Base-by-base conservation (phyloP, 1,140 invertebrate species). In the Hylaeus anthracinus region DNA sequence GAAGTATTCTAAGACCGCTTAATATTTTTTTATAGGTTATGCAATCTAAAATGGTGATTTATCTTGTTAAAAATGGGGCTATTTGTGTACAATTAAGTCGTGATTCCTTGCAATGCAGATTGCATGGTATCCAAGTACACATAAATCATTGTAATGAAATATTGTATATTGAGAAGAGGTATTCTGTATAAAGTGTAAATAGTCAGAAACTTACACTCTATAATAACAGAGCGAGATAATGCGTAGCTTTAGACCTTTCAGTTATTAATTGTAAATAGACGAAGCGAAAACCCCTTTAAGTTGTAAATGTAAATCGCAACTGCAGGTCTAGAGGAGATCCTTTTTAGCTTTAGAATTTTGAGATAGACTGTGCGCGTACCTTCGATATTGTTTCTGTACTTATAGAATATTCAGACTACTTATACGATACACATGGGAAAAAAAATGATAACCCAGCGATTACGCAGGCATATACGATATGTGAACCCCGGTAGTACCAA, bases 401-500 rank as follows among this genome's bases (percentile, higher is more conserved):
- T 93, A 93, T 92, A 91, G 89, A 78, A 92, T 89, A 89, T 88
- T 92, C 90, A 88, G 89, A 91, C 78, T 91, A 90, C 87, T 88
- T 92, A 90, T 91, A 91, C 85, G 89, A 63, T 90, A 88, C 85
- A 86, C 84, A 81, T 77, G 70, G 81, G 89, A 74, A 56, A 41
- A 70, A 80, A 90, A 87, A 88, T 86, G 83, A 89, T 90, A 84
- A 88, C 71, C 87, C 88, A 92, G 88, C 89, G 86, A 79, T 72
- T 90, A 92, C 84, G 89, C 90, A 92, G 90, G 89, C 87, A 93
- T 92, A 91, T 91, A 92, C 89, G 89, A 93, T 93, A 93, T 90
- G 88, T 92, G 91, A 93, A 93, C 91, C 92, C 93, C 92, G 89
- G 90, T 93, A 93, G 93, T 91, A 93, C 91, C 92, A 93, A 93